These are phyloP conservation scores for Cheilosia grossa DNA, from an alignment of 2,888 invertebrate species.

Conservation along the genomic window DNA sequence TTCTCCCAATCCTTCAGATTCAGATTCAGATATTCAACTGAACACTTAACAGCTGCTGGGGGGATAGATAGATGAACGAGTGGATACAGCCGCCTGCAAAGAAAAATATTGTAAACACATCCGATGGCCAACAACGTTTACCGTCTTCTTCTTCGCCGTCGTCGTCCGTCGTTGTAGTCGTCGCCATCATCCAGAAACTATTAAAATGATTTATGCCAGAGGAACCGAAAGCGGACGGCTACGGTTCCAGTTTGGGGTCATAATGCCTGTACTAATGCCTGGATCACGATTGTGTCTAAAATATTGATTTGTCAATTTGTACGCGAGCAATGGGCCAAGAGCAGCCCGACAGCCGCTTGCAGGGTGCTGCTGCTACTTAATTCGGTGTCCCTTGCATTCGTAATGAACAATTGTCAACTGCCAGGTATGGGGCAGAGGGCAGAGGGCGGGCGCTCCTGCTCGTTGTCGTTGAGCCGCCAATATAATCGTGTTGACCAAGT, in stretches of 20 bases:
- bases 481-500: conserved; percentile 68
- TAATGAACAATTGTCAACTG: conserved; percentile 64
- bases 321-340: conserved; percentile 54
- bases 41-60: conserved; percentile 51
- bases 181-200: conserved; percentile 57
- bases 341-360: background rate
- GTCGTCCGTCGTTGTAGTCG: background rate
- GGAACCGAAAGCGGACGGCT: conserved; percentile 50
- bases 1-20: conserved; percentile 40
- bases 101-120: conserved; percentile 35
- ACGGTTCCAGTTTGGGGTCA: conserved; percentile 67
- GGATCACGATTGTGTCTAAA: conserved; percentile 73
- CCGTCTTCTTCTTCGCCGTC: conserved; percentile 24
- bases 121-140: conserved; percentile 49
- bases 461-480: conserved; percentile 48
- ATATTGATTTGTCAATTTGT: conserved; percentile 75
- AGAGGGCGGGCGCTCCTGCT: conserved; percentile 14
- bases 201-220: conserved; percentile 68
- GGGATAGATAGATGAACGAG: conserved; percentile 19
- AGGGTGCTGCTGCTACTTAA: conserved; percentile 30
- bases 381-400: conserved; percentile 40
- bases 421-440: conserved; percentile 13
- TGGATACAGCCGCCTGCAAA: conserved; percentile 18
- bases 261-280: conserved; percentile 67
- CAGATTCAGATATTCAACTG: conserved; percentile 52